Base-by-base conservation (phyloP, 2,888 invertebrate genomes). In the Phorcus lineatus region DNA sequence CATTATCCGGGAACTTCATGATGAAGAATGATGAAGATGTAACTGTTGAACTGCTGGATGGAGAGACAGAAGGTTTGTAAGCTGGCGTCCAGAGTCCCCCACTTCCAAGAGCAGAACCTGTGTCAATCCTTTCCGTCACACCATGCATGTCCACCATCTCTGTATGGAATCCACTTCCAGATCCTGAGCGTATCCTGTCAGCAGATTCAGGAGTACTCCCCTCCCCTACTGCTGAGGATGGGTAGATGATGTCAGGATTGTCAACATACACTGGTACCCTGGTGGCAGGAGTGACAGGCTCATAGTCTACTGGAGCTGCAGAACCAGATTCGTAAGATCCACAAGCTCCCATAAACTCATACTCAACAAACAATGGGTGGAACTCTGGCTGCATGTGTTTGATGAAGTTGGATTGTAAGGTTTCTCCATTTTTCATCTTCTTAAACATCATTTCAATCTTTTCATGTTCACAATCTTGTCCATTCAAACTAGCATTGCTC, bases 381-480 rank as follows among this genome's bases (percentile, higher is more conserved):
- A 70, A 70, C 62, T 62, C 62, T 19, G 70, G 70, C 70, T 70
- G 70, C 70, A 70, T 70, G 70, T 70, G 70, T 31, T 40, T 70
- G 70, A 70, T 70, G 70, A 70, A 70, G n/a, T 31, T 70, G 2
- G 70, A 40, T 11, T 40, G 36, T 36, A 70, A 19, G 0, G 70
- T 70, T 13, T 70, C 70, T 40, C 70, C 70, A 16, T 36, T 70
- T 36, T 36, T 70, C 70, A 70, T 70, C 31, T 16, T 70, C 0
- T 16, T 70, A 19, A 70, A 70, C 36, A 36, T 40, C 36, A 17
- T 70, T 36, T 31, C 36, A 19, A 70, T 70, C 31, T 31, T 70
- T 19, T 40, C 17, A 36, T 70, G 28, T 16, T 70, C 36, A 36
- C 70, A 70, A 17, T 70, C 70, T n/a, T 36, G 19, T 36, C 70